Conservation (phyloP, 2,113 vertebrate genomes). For the Falco punctatus region DNA sequence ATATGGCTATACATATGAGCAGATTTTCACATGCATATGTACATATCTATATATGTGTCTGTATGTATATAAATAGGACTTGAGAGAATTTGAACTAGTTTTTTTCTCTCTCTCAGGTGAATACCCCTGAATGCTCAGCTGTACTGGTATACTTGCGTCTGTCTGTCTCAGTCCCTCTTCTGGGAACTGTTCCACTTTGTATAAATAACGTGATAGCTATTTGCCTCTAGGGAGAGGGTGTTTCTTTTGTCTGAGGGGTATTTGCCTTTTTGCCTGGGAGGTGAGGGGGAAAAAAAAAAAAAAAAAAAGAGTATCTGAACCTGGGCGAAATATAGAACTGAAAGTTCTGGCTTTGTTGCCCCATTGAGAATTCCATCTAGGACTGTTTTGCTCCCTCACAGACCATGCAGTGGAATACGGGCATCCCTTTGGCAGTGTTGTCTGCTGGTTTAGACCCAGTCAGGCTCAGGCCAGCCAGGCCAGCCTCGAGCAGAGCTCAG, state of each 20-base stretch:
- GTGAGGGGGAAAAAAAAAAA: neutral
- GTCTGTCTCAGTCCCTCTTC: neutral
- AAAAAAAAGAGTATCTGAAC: neutral
- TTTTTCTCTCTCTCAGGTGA: neutral
- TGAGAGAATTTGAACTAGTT: neutral
- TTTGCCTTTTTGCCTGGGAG: neutral
- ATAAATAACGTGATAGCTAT: neutral
- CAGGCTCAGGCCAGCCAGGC: neutral
- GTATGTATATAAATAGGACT: neutral
- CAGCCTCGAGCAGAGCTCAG: neutral
- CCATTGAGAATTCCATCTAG: neutral
- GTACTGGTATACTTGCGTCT: neutral
- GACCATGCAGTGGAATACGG: neutral
- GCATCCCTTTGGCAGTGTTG: neutral
- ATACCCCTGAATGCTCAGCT: neutral
- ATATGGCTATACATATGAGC: neutral
- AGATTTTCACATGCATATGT: neutral
- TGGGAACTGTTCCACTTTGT: slow-evolving; percentile 47
- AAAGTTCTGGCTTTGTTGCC: neutral
- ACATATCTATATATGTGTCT: neutral
- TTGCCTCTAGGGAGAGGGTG: neutral
- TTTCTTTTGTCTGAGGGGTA: neutral
- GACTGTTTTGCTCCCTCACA: neutral
- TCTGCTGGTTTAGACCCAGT: neutral
- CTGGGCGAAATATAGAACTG: neutral